These are phyloP conservation scores for Poeciliopsis presidionis DNA, from an alignment of 2,797 vertebrate genomes.

Conservation along the genomic window DNA sequence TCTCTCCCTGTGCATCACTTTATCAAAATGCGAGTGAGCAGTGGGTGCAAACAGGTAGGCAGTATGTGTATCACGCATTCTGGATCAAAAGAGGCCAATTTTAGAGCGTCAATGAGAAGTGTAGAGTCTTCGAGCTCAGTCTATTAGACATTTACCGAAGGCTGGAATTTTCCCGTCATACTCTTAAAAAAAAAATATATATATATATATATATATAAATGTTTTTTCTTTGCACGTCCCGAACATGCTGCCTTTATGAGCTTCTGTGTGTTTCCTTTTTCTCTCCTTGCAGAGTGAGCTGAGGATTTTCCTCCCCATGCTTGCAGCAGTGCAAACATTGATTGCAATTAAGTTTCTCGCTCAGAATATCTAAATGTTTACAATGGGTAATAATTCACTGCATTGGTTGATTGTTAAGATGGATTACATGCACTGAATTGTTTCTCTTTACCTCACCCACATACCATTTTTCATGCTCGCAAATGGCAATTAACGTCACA, in stretches of 20 bases:
- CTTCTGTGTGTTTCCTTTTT: conserved; percentile 63
- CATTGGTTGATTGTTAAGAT: conserved; percentile 73
- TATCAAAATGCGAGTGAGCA: conserved; percentile 47
- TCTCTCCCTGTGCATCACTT: conserved; percentile 42
- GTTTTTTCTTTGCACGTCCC: conserved; percentile 49
- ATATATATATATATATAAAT: conserved; percentile 26
- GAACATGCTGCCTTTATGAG: conserved; percentile 62
- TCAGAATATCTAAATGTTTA: conserved; percentile 80
- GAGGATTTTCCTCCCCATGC: conserved; percentile 64
- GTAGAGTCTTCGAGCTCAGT: conserved; percentile 59
- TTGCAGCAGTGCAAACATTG: conserved; percentile 74
- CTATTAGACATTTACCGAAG: conserved; percentile 64
- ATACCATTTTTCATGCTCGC: conserved; percentile 65
- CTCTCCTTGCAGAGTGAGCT: conserved; percentile 54
- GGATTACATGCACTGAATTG: conserved; percentile 74
- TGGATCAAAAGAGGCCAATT: conserved; percentile 72
- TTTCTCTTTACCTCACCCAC: conserved; percentile 69
- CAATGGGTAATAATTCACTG: conserved; percentile 77
- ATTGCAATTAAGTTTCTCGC: conserved; percentile 80
- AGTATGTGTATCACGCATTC: conserved; percentile 60
- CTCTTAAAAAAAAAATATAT: conserved; percentile 49
- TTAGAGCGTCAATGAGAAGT: conserved; percentile 68
- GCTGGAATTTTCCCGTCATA: conserved; percentile 66
- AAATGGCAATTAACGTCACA: conserved; percentile 68
- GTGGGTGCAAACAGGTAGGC: conserved; percentile 59